A percentile compares a stretch with the other conserved stretches of the same genome.
Evolutionary conservation across 2,113 vertebrate genomes (phyloP).

Genomic region (Xenotilapia longispinis): DNA sequence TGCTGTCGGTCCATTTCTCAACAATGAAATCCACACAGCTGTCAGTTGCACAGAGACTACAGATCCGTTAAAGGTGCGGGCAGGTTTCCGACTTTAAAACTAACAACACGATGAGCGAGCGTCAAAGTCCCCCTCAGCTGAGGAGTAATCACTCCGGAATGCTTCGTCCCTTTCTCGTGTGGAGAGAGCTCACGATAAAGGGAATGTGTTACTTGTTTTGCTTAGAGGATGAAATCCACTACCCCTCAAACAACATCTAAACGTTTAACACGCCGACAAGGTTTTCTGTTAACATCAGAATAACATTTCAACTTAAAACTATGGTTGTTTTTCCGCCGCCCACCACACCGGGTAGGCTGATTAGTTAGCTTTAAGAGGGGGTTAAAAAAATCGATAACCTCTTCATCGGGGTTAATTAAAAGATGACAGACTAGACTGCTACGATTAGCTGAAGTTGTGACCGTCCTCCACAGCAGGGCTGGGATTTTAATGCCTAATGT

Average conservation of each 20-base stretch:
- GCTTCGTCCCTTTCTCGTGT: background rate
- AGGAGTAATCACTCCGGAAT: background rate
- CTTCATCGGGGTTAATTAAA: background rate
- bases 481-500: background rate
- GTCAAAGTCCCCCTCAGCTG: background rate
- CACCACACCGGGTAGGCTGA: background rate
- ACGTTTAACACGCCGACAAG: background rate
- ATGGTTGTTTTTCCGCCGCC: background rate
- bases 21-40: background rate
- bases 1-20: background rate
- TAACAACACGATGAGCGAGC: background rate
- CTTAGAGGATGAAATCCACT: background rate
- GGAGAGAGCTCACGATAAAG: background rate
- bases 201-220: background rate
- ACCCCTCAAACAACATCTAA: background rate
- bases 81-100: background rate
- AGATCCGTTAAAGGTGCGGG: background rate
- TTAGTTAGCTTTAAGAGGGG: background rate
- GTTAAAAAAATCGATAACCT: background rate
- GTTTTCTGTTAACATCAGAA: background rate
- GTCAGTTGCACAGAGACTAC: background rate
- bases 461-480: background rate
- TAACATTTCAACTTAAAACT: background rate
- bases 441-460: background rate
- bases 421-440: background rate